Evolutionary conservation across 2,888 invertebrate species (phyloP).

Genomic region (Leptinotarsa rubiginosa): DNA sequence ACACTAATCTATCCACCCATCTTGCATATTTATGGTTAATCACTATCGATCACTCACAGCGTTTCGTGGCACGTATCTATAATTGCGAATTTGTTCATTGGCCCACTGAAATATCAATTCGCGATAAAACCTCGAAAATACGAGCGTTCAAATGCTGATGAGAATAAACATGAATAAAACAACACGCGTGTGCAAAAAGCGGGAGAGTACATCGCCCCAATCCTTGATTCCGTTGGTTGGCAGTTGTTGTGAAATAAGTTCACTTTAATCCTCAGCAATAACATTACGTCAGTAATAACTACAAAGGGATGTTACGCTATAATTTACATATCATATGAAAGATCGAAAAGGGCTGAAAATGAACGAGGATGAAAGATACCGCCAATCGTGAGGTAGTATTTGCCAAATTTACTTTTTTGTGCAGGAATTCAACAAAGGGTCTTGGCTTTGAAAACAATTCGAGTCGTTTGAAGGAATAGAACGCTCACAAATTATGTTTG

Average conservation of each 20-base stretch:
- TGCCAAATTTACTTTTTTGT: background rate
- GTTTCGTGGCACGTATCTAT: background rate
- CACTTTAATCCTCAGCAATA: slow-evolving; percentile 23
- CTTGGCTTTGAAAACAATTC: background rate
- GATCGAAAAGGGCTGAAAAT: background rate
- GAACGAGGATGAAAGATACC: background rate
- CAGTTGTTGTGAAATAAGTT: slow-evolving; percentile 19
- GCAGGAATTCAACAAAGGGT: slow-evolving; percentile 6
- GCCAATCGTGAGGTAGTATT: background rate
- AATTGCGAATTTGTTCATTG: slow-evolving; percentile 6
- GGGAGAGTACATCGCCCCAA: slow-evolving; percentile 21
- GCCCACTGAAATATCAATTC: slow-evolving; percentile 7
- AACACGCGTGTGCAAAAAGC: slow-evolving; percentile 35
- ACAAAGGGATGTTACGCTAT: slow-evolving; percentile 22
- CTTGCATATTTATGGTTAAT: background rate
- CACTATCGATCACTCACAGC: background rate
- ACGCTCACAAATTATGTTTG: background rate
- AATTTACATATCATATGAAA: slow-evolving; percentile 15
- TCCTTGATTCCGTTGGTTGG: slow-evolving; percentile 6
- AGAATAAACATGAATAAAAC: slow-evolving; percentile 41
- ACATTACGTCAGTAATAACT: slow-evolving; percentile 21
- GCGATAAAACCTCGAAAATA: slow-evolving; percentile 25
- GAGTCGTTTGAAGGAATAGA: background rate
- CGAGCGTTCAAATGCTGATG: slow-evolving; percentile 28
- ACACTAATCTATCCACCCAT: background rate